Percentiles rank a stretch among this genome's conserved stretches.
phyloP scores from a whole-genome alignment of 2,888 invertebrate species.

The Caenorhabditis panamensis region DNA sequence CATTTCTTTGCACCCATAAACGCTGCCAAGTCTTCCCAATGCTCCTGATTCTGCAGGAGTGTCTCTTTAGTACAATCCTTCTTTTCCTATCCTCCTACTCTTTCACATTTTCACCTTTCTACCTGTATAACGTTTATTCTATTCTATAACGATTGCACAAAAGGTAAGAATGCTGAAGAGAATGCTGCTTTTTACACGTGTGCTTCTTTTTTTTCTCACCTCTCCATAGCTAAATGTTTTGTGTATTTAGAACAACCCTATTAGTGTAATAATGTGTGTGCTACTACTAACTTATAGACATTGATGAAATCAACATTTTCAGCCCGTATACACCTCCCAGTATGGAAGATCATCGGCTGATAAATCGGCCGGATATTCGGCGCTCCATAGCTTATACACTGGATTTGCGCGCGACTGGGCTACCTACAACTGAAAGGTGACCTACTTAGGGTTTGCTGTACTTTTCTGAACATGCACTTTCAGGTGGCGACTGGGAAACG shows the following conservation, averaged over 20 bases:
- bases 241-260: constrained; percentile 1
- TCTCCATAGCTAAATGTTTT: constrained; percentile 34
- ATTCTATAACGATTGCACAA: constrained; percentile 15
- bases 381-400: constrained; percentile 75
- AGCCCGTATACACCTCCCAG: constrained; percentile 66
- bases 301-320: constrained; percentile 45
- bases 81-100: not conserved
- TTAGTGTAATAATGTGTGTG: constrained; percentile 37
- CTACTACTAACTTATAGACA: no score
- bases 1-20: constrained; percentile 39
- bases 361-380: constrained; percentile 69
- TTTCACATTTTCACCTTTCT: constrained; percentile 17
- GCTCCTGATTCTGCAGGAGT: constrained; percentile 64
- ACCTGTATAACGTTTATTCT: constrained; percentile 45
- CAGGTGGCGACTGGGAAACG: constrained; percentile 72
- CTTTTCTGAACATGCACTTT: constrained; percentile 8
- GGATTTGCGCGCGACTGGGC: constrained; percentile 74
- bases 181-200: not conserved
- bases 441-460: not conserved
- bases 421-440: constrained; percentile 72
- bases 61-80: constrained; percentile 14
- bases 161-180: constrained; percentile 47
- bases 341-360: constrained; percentile 65
- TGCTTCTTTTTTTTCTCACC: constrained; percentile 9
- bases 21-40: constrained; percentile 29